A percentile compares a stretch with the other conserved stretches of the same genome.
Conservation (phyloP, 2,888 invertebrate species). For the Drosophila ochracea region DNA sequence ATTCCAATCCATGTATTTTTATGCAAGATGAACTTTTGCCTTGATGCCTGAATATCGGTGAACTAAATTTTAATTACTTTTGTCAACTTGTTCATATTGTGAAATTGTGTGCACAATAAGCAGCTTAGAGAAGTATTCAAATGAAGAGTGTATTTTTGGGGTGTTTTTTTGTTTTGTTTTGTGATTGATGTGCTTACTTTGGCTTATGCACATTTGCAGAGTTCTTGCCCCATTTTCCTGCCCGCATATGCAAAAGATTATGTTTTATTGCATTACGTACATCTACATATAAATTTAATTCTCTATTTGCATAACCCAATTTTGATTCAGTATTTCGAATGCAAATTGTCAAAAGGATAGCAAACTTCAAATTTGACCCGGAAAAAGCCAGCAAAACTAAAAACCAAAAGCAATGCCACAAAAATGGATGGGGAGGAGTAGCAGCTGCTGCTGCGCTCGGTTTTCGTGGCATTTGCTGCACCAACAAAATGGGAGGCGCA, state of each 20-base stretch:
- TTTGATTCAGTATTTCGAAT: slow-evolving; percentile 55
- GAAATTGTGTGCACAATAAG: neutral
- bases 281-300: neutral
- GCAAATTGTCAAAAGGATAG: slow-evolving; percentile 48
- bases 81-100: neutral
- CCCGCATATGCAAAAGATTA: neutral
- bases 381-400: neutral
- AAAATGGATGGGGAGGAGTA: neutral
- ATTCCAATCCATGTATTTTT: neutral
- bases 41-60: neutral
- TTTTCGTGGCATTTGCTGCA: slow-evolving; percentile 57
- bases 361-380: slow-evolving; percentile 24
- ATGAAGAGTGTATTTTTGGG: neutral
- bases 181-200: neutral
- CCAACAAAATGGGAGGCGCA: slow-evolving; percentile 24
- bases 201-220: slow-evolving; percentile 1
- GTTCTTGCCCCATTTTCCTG: neutral
- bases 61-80: neutral
- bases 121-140: neutral
- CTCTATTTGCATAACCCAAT: slow-evolving; percentile 56
- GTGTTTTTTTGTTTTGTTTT: neutral
- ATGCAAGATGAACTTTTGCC: neutral
- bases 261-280: slow-evolving; percentile 2
- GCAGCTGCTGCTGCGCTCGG: slow-evolving; percentile 38
- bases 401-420: slow-evolving; percentile 8